Evolutionary conservation across 2,888 invertebrate species (phyloP).

Genomic region (Epistrophe grossulariae): DNA sequence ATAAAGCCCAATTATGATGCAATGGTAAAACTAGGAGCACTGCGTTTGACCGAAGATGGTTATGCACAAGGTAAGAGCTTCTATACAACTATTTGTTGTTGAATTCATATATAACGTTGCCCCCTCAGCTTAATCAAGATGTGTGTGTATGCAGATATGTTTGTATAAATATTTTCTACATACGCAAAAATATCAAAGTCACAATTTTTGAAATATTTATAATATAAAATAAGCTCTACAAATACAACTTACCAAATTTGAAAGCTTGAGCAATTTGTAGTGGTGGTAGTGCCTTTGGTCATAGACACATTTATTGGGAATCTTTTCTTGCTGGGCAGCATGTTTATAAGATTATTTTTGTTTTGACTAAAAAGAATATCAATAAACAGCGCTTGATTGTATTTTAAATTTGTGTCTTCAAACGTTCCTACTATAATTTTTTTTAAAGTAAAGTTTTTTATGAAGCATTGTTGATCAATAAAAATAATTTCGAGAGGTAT

Average conservation of each 20-base stretch:
- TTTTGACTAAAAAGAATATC: not conserved
- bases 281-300: not conserved
- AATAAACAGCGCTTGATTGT: too few relatives aligned
- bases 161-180: not conserved
- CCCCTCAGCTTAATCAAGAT: not conserved
- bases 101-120: not conserved
- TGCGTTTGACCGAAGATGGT: constrained; percentile 93
- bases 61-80: constrained; percentile 88
- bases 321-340: constrained; percentile 38
- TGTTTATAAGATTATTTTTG: constrained; percentile 18
- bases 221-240: constrained; percentile 29
- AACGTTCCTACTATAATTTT: too few relatives aligned
- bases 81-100: constrained; percentile 48
- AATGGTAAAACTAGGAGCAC: constrained; percentile 92
- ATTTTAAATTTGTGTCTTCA: too few relatives aligned
- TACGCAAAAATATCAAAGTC: not conserved
- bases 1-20: constrained; percentile 96
- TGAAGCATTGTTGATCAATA: too few relatives aligned
- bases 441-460: too few relatives aligned
- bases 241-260: constrained; percentile 45
- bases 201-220: not conserved
- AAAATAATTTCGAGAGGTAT: too few relatives aligned
- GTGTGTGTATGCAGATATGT: not conserved
- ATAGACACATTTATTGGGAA: not conserved
- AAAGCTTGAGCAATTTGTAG: constrained; percentile 4